phyloP scores from a whole-genome alignment of 2,797 vertebrate genomes.

The Taenioides sp. region DNA sequence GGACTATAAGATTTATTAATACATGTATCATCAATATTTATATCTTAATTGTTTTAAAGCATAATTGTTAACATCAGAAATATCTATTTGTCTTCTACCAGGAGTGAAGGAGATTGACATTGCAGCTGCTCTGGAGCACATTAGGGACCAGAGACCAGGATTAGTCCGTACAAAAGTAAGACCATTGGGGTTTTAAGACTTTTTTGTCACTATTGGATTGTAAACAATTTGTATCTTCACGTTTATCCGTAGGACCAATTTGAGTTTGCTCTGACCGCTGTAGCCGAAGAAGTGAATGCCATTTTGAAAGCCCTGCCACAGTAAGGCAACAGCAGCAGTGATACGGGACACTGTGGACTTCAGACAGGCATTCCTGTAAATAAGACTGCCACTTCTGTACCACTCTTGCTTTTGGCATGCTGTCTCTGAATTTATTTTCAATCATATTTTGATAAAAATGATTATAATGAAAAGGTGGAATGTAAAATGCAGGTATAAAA shows the following conservation, averaged over 20 bases:
- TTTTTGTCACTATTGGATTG: background rate
- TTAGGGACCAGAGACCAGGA: slow-evolving; percentile 91
- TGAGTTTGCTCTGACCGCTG: slow-evolving; percentile 94
- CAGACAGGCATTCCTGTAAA: slow-evolving; percentile 43
- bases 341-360: slow-evolving; percentile 27
- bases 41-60: too few relatives aligned
- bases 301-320: slow-evolving; percentile 96
- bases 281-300: slow-evolving; percentile 95
- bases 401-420: slow-evolving; percentile 45
- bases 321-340: slow-evolving; percentile 72
- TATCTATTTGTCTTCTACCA: slow-evolving; percentile 41
- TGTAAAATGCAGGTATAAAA: background rate
- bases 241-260: slow-evolving; percentile 88
- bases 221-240: background rate
- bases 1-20: too few relatives aligned
- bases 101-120: slow-evolving; percentile 98
- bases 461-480: slow-evolving; percentile 3
- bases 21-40: too few relatives aligned
- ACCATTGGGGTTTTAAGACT: background rate
- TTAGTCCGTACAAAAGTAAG: slow-evolving; percentile 94
- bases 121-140: slow-evolving; percentile 92
- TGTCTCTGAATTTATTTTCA: slow-evolving; percentile 25
- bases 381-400: slow-evolving; percentile 21
- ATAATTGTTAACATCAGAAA: background rate
- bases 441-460: slow-evolving; percentile 13